Conservation (phyloP, 2,797 vertebrate genomes). For the Melopsittacus undulatus region DNA sequence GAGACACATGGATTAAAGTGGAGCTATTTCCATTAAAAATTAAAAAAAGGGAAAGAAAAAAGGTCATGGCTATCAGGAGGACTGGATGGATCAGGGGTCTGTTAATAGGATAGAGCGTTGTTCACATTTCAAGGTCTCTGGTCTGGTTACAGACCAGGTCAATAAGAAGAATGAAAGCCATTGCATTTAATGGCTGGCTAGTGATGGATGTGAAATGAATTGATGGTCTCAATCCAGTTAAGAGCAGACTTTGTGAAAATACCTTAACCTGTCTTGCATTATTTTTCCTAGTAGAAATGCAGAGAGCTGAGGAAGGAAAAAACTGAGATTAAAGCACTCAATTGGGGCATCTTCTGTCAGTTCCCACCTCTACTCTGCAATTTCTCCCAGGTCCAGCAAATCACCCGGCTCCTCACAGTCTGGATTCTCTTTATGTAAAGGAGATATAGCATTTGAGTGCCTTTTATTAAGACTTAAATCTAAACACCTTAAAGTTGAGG, state of each 20-base stretch:
- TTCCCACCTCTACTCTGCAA: background rate
- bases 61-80: background rate
- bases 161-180: constrained; percentile 46
- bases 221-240: constrained; percentile 11
- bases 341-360: background rate
- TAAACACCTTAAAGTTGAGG: background rate
- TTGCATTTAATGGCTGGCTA: constrained; percentile 30
- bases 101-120: background rate
- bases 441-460: background rate
- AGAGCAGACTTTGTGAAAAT: background rate
- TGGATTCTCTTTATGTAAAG: background rate
- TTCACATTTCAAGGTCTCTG: constrained; percentile 21
- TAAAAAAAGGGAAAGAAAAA: background rate
- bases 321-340: background rate
- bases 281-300: background rate
- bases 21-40: constrained; percentile 7
- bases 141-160: constrained; percentile 32
- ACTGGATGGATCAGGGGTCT: background rate
- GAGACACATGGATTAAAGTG: background rate
- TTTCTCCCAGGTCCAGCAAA: background rate
- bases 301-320: background rate
- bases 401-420: background rate
- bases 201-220: constrained; percentile 45
- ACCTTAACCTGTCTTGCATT: background rate
- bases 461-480: background rate